phyloP scores from a whole-genome alignment of 2,113 vertebrate species.

The Mixornis gularis region DNA sequence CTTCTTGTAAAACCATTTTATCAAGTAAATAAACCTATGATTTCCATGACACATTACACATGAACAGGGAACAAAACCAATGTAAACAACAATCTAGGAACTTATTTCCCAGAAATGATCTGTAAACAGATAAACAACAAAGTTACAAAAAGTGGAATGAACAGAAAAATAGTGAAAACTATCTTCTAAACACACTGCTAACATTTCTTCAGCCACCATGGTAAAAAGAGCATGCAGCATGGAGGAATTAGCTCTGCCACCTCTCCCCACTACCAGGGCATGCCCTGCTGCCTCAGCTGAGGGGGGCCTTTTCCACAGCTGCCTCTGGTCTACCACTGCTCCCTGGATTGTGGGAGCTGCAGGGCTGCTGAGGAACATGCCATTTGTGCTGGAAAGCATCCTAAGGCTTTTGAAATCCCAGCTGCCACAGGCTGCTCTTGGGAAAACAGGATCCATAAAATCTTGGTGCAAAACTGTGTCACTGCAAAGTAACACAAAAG shows the following conservation, averaged over 20 bases:
- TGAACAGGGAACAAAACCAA: not conserved
- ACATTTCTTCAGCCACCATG: not conserved
- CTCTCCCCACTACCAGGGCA: not conserved
- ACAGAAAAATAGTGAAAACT: not conserved
- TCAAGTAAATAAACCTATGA: not conserved
- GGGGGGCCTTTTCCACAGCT: not conserved
- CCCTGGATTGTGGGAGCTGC: not conserved
- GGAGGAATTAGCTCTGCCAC: not conserved
- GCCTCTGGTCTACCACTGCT: not conserved
- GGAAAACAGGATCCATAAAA: slow-evolving; percentile 20
- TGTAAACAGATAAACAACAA: not conserved
- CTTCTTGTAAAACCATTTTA: not conserved
- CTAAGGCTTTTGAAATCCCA: slow-evolving; percentile 35
- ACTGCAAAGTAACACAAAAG: slow-evolving; percentile 8
- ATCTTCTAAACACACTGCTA: not conserved
- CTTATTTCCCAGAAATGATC: not conserved
- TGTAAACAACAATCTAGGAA: not conserved
- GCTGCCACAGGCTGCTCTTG: slow-evolving; percentile 26
- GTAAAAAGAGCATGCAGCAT: not conserved
- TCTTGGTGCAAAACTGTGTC: slow-evolving; percentile 20
- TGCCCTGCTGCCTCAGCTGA: not conserved
- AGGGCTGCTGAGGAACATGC: not conserved
- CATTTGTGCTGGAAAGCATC: slow-evolving; percentile 56
- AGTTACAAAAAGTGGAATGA: not conserved
- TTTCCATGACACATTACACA: not conserved